phyloP scores from a whole-genome alignment of 2,113 vertebrate genomes.

The Notechis scutatus region DNA sequence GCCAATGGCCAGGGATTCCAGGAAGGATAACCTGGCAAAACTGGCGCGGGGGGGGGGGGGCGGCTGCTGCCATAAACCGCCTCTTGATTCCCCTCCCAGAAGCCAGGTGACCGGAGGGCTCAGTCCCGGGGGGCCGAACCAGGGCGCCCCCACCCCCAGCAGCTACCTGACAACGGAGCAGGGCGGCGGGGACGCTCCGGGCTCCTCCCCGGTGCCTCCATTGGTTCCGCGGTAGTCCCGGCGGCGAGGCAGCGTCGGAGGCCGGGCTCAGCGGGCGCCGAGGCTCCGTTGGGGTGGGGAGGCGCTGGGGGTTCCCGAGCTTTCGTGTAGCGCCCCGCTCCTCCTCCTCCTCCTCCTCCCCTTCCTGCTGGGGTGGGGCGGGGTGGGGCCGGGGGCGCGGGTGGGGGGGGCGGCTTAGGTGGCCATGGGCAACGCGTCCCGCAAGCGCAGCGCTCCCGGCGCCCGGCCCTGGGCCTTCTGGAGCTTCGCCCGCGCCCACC shows the following conservation, averaged over 20 bases:
- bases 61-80: neutral
- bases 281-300: neutral
- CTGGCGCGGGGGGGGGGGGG: neutral
- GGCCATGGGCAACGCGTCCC: constrained; percentile 85
- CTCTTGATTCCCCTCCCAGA: neutral
- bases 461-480: constrained; percentile 71
- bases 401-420: constrained; percentile 12
- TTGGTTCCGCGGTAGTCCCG: neutral
- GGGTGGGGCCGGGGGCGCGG: neutral
- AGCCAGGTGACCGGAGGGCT: neutral
- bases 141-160: neutral
- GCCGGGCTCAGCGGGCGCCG: neutral
- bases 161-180: neutral
- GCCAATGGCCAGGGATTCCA: neutral
- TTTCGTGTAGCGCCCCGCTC: constrained; percentile 62
- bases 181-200: neutral
- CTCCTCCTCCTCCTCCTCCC: constrained; percentile 53
- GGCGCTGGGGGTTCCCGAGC: constrained; percentile 25
- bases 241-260: neutral
- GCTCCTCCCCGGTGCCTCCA: neutral
- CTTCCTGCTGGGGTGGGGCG: neutral
- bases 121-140: neutral
- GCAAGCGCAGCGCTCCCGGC: constrained; percentile 78
- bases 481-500: constrained; percentile 74
- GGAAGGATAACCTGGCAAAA: neutral